A percentile compares a stretch with the other conserved stretches of the same genome.
Conservation (phyloP, 23 tunicate genomes). For the Ciona savignyi region DNA sequence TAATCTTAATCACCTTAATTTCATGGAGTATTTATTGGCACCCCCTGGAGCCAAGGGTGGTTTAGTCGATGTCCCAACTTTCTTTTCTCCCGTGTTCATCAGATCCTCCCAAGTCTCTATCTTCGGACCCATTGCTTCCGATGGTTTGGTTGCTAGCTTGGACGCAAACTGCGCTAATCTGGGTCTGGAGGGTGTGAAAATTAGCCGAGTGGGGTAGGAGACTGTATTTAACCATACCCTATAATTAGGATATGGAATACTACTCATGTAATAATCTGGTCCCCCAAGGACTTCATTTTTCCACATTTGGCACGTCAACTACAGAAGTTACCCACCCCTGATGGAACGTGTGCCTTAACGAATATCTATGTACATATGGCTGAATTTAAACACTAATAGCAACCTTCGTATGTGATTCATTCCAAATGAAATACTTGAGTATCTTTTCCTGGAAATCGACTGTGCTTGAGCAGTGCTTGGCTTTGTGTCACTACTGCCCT, state of each 20-base stretch:
- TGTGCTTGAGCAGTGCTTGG: background rate
- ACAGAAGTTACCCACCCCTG: too few species aligned
- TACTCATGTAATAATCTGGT: too few species aligned
- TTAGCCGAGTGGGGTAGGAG: too few species aligned
- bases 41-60: background rate
- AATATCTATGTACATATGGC: too few species aligned
- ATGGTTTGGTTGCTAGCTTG: slow-evolving; percentile 11
- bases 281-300: too few species aligned
- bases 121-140: slow-evolving; percentile 13
- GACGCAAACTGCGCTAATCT: slow-evolving; percentile 27
- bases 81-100: slow-evolving; percentile 34
- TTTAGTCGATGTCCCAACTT: too few species aligned
- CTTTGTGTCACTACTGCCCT: background rate
- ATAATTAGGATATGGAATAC: too few species aligned
- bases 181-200: slow-evolving; percentile 29
- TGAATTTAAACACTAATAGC: too few species aligned
- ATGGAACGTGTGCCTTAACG: too few species aligned
- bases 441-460: slow-evolving; percentile 12
- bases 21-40: slow-evolving; percentile 6
- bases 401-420: background rate
- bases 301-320: too few species aligned
- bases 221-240: too few species aligned
- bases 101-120: slow-evolving; percentile 83
- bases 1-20: slow-evolving; percentile 6
- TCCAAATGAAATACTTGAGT: slow-evolving; percentile 16